phyloP scores from a whole-genome alignment of 2,113 vertebrate species.

The Loxodonta africana region DNA sequence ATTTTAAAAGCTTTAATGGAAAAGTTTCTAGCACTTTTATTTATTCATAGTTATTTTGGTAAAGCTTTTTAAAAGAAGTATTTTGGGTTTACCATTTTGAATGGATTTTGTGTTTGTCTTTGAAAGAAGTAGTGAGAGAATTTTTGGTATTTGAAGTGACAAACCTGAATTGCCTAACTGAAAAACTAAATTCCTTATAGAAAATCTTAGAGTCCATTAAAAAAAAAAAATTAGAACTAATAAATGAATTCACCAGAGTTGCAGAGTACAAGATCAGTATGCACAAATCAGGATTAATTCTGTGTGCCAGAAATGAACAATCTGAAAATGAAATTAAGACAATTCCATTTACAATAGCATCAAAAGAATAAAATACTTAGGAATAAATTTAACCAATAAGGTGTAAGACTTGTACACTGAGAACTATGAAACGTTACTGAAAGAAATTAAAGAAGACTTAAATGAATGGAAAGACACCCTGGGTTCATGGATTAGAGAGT shows the following conservation, averaged over 20 bases:
- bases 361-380: neutral
- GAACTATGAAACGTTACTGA: neutral
- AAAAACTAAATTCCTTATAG: conserved; percentile 22
- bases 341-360: neutral
- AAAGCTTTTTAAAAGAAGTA: conserved; percentile 23
- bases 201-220: neutral
- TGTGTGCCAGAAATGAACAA: neutral
- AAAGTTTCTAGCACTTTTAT: neutral
- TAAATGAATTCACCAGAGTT: neutral
- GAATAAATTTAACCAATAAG: neutral
- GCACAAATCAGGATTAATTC: neutral
- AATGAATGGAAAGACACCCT: too few relatives aligned
- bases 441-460: neutral
- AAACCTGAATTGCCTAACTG: neutral
- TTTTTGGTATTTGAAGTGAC: neutral
- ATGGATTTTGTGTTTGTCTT: conserved; percentile 61
- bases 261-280: neutral
- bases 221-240: neutral
- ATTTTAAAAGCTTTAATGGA: neutral
- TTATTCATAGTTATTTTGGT: neutral
- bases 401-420: neutral
- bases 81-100: conserved; percentile 50
- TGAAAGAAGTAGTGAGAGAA: neutral
- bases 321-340: neutral
- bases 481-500: neutral